phyloP scores from a whole-genome alignment of 1,140 invertebrate genomes.

The Cyphomyrmex costatus region DNA sequence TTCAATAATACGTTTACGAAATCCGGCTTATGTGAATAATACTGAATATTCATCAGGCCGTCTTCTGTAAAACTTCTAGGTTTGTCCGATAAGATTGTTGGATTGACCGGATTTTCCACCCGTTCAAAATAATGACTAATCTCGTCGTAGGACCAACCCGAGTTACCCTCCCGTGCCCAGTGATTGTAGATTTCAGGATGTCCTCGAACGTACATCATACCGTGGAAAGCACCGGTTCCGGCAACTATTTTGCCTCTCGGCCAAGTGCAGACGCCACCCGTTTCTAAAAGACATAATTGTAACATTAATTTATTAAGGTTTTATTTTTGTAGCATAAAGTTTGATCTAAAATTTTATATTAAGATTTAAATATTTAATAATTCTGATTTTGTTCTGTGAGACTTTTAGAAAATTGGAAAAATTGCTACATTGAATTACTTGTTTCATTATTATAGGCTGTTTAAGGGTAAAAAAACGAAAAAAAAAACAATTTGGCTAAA shows the following conservation, averaged over 20 bases:
- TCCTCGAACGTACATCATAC: slow-evolving; percentile 93
- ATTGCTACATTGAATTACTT: neutral
- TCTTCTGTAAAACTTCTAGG: slow-evolving; percentile 70
- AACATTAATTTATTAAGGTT: neutral
- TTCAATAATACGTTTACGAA: slow-evolving; percentile 88
- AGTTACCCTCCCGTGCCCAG: slow-evolving; percentile 92
- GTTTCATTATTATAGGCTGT: neutral
- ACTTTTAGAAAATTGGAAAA: neutral
- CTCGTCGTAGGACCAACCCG: slow-evolving; percentile 95
- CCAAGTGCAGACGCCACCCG: slow-evolving; percentile 90
- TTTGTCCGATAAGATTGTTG: slow-evolving; percentile 74
- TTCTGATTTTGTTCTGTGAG: neutral
- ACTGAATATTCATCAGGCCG: slow-evolving; percentile 85
- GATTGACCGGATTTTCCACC: slow-evolving; percentile 82
- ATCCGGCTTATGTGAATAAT: slow-evolving; percentile 87
- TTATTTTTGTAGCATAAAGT: neutral
- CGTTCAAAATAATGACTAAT: slow-evolving; percentile 89
- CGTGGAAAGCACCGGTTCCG: slow-evolving; percentile 92
- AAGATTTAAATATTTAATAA: neutral
- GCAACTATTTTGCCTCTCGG: slow-evolving; percentile 91
- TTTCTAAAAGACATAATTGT: slow-evolving; percentile 77
- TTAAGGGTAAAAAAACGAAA: neutral
- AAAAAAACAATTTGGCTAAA: too few species aligned
- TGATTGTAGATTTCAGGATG: slow-evolving; percentile 91
- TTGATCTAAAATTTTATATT: neutral